Conservation (phyloP, 1,140 invertebrate species). For the Hydropsyche tenuis region DNA sequence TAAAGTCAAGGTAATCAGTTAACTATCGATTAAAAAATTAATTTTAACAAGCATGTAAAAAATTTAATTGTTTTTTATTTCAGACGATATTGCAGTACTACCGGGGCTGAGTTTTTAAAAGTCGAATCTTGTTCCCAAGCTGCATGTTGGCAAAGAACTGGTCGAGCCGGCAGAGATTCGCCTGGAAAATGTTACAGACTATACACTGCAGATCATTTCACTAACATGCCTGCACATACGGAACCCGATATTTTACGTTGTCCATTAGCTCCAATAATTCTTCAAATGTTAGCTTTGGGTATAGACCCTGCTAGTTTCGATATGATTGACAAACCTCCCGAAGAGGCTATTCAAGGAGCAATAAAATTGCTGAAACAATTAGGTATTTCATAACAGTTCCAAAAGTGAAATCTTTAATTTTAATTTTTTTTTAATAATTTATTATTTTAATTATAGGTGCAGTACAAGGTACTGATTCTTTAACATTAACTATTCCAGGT, state of each 20-base stretch:
- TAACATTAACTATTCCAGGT: constrained; percentile 80
- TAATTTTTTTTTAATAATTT: too few species aligned
- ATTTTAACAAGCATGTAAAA: too few species aligned
- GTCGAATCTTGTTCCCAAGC: constrained; percentile 88
- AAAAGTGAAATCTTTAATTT: not conserved
- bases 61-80: constrained; percentile 7
- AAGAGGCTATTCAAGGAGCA: constrained; percentile 72
- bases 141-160: constrained; percentile 90
- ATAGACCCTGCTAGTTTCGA: constrained; percentile 86
- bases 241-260: constrained; percentile 86
- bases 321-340: constrained; percentile 87
- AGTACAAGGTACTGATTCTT: constrained; percentile 56
- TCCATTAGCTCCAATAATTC: constrained; percentile 75
- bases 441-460: constrained; percentile 53
- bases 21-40: too few species aligned
- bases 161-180: constrained; percentile 87
- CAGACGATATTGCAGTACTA: constrained; percentile 79
- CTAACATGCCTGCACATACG: constrained; percentile 72
- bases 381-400: constrained; percentile 59
- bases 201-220: constrained; percentile 77
- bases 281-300: constrained; percentile 86
- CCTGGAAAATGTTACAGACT: constrained; percentile 85
- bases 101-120: constrained; percentile 84
- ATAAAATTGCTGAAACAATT: constrained; percentile 75
- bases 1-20: constrained; percentile 82